These are phyloP conservation scores for Creontiades dilutus DNA, from an alignment of 2,888 invertebrate species.

Conservation along the genomic window DNA sequence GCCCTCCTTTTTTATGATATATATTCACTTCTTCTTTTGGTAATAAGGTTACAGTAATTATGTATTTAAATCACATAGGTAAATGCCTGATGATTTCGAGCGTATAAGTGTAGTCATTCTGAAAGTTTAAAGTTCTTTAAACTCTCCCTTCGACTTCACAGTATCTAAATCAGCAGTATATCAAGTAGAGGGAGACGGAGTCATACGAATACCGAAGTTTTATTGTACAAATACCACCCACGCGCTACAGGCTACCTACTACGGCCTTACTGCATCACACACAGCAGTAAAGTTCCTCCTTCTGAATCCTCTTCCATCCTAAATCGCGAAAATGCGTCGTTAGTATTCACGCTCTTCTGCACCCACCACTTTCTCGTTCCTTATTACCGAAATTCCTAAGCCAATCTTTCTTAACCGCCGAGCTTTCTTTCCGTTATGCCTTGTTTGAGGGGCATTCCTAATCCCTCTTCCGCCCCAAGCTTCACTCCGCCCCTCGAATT, in stretches of 20 bases:
- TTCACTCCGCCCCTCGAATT: neutral
- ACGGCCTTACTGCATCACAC: neutral
- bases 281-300: neutral
- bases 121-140: too few species aligned
- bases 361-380: constrained; percentile 1
- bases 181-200: neutral
- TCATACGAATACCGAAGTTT: neutral
- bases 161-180: too few species aligned
- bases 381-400: constrained; percentile 20
- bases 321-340: constrained; percentile 2
- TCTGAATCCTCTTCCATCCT: neutral
- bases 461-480: neutral
- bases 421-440: neutral
- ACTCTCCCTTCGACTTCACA: too few species aligned
- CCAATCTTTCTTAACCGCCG: constrained; percentile 17
- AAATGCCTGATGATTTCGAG: too few species aligned
- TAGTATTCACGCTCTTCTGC: constrained; percentile 21
- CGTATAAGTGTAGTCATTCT: too few species aligned
- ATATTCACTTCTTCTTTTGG: too few species aligned
- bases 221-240: neutral
- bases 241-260: neutral
- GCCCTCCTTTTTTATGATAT: too few species aligned
- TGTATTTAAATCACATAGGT: too few species aligned
- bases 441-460: constrained; percentile 11
- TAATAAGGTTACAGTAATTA: too few species aligned